Evolutionary conservation across 2,888 invertebrate species (phyloP), one percentile per base, ranked within the genome.

Genomic region (Dasypolia templi): DNA sequence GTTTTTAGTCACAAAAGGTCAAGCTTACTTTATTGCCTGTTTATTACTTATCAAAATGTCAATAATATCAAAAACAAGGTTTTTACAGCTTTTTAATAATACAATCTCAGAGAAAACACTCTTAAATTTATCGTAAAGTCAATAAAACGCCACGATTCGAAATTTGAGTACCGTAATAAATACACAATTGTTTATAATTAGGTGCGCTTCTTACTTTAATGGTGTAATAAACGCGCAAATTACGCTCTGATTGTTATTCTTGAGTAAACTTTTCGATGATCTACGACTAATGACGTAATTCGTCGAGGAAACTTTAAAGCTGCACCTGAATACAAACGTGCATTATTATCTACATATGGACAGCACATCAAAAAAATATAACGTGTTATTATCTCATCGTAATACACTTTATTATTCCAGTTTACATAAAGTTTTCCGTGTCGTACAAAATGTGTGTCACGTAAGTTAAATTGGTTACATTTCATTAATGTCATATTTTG

Each of bases 151-250:
- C 58, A 39, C 49, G 78, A 77, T 80, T 80, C 80, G 82, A 90
- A 89, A 88, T 84, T 86, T 86, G 88, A 87, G 88, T 84, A 89
- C 88, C 83, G 90, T 87, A 91, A 93, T 94, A 94, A 94, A 94
- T 91, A 92, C 87, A 87, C 87, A 85, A 89, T 90, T 94, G 94
- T 94, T 94, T 94, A 93, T 91, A 93, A 93, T 92, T 92, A 93
- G 88, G 89, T 90, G 89, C 89, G 90, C 90, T 91, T 93, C 93
- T 92, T 92, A 92, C 91, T 93, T 92, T 94, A 93, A 94, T 93
- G 87, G 92, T 79, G 89, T 92, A 91, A 94, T 94, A 94, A 94
- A 93, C 87, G 89, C 89, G 92, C 91, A 89, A 91, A 92, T 91
- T 91, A 91, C 91, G 88, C 86, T 87, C 84, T 85, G 88, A 90